Evolutionary conservation across 2,797 vertebrate species (phyloP).

Genomic region (Calcarius lapponicus): DNA sequence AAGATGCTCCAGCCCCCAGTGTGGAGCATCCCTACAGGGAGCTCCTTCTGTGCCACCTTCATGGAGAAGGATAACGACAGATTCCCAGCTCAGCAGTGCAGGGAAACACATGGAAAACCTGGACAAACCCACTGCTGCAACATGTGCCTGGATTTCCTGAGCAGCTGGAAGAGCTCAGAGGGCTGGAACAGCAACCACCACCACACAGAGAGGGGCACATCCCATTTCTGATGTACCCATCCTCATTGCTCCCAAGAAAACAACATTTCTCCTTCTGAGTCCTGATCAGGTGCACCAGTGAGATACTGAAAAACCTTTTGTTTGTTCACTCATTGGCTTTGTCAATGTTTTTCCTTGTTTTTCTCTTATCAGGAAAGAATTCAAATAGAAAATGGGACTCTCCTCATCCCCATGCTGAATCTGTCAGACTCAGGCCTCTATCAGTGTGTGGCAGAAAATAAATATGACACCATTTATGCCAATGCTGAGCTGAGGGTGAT

Average conservation of each 20-base stretch:
- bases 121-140: neutral
- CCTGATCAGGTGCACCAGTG: neutral
- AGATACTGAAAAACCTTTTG: neutral
- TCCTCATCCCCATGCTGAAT: slow-evolving; percentile 70
- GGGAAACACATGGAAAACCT: neutral
- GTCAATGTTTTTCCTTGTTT: neutral
- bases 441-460: slow-evolving; percentile 77
- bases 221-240: rapidly evolving
- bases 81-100: neutral
- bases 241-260: neutral
- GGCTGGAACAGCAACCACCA: neutral
- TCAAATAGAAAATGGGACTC: slow-evolving; percentile 76
- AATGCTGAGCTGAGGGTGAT: slow-evolving; percentile 74
- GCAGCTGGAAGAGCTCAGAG: neutral
- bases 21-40: neutral
- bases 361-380: slow-evolving; percentile 71
- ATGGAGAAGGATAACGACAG: rapidly evolving
- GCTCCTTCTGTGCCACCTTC: neutral
- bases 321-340: neutral
- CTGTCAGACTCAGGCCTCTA: slow-evolving; percentile 77
- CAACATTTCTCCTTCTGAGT: neutral
- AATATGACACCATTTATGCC: slow-evolving; percentile 70
- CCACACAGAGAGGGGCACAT: neutral
- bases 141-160: neutral
- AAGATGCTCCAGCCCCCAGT: neutral